Base-by-base conservation (phyloP, 2,888 invertebrate genomes). In the Ophonus ardosiacus region DNA sequence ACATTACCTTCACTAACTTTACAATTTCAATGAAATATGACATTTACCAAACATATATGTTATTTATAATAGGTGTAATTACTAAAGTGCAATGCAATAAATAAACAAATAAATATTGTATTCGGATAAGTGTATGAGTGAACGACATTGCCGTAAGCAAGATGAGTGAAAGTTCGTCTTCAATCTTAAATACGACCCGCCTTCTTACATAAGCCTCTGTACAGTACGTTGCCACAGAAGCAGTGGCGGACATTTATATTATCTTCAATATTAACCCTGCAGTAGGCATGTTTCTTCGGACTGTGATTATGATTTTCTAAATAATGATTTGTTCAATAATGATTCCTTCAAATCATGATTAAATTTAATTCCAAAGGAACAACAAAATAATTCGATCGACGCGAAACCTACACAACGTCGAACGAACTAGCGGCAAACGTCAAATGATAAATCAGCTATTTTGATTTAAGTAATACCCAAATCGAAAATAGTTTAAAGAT, bases 71-170 rank as follows among this genome's bases (percentile, higher is more conserved):
- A 6, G 18, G 13, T 24, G 63, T 63, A 63, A 63, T 63, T 63
- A 24, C 63, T 4, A 61, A 63, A 18, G 63, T 63, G 63, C 13
- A 63, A 63, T 24, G 24, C 31, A 24, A 63, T 63, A 63, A 63
- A 63, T 63, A 63, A 21, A n/a, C n/a, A n/a, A 63, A 63, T 24
- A 63, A 63, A 80, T 21, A 80, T 38, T 40, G 21, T 43, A 43
- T 76, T 18, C 40, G 56, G 40, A 78, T 18, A 6, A 18, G 21
- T 7, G 51, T 51, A 51, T 51, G 56, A 31, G 6, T 13, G 43
- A n/a, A 18, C 80, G 80, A 80, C 80, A 80, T 80, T 80, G 80
- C 80, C 80, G 61, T 18, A 15, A 43, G 80, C 61, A 38, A 80
- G 40, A 80, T 18, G 40, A 80, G 80, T 80, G 80, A 80, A 80